Conservation (phyloP, 2,113 vertebrate genomes). For the Phalacrocorax carbo region DNA sequence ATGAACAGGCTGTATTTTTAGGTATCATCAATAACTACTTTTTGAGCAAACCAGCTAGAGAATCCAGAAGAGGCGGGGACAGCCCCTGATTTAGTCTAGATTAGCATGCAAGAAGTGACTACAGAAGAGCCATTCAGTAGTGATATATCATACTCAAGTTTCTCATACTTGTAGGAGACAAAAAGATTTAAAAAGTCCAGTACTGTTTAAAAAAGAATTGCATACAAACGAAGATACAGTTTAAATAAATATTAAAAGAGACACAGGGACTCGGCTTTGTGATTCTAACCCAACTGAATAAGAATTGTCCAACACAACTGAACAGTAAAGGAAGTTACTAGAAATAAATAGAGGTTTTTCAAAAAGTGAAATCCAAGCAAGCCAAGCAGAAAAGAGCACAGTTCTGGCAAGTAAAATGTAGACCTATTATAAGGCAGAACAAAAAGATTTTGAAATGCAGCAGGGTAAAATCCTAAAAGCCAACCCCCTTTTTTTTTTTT, state of each 20-base stretch:
- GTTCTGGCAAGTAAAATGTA: neutral
- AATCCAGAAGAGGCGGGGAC: neutral
- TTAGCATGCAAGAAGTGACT: neutral
- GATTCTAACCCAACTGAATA: neutral
- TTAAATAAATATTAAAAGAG: neutral
- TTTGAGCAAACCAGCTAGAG: neutral
- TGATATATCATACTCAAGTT: neutral
- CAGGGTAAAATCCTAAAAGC: neutral
- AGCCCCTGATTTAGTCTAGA: neutral
- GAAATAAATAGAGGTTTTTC: neutral
- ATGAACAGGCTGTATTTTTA: neutral
- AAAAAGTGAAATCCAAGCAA: neutral
- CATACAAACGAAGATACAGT: neutral
- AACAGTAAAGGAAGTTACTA: neutral
- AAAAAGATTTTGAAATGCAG: neutral
- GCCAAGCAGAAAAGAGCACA: neutral
- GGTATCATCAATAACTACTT: neutral
- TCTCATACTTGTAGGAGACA: neutral
- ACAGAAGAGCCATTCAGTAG: neutral
- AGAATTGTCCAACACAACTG: neutral
- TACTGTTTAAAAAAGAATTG: neutral
- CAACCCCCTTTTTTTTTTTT: neutral
- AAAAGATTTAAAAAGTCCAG: neutral
- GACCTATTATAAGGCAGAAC: neutral
- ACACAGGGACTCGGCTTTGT: neutral